Percentiles rank a stretch among this genome's conserved stretches.
Evolutionary conservation across 2,888 invertebrate genomes (phyloP).

Genomic region (Tiphia femorata): DNA sequence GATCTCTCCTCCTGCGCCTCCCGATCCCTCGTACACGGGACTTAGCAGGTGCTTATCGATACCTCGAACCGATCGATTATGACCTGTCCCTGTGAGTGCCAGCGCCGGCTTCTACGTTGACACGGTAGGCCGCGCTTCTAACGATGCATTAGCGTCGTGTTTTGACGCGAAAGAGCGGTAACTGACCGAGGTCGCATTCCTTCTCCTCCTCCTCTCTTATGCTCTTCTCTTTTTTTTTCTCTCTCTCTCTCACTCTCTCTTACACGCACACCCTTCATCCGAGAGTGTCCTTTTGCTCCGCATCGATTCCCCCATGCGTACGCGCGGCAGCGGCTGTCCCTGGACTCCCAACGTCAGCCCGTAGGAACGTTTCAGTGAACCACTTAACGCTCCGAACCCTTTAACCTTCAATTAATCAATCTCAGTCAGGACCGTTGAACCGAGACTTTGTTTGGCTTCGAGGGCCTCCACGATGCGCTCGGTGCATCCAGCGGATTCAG

Average conservation of each 20-base stretch:
- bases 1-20: no score
- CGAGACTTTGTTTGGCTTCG: slow-evolving; percentile 30
- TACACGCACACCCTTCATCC: background rate
- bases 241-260: slow-evolving; percentile 30
- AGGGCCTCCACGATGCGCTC: background rate
- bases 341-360: slow-evolving; percentile 26
- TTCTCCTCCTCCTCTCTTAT: slow-evolving; percentile 7
- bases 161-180: slow-evolving; percentile 57
- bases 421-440: slow-evolving; percentile 32
- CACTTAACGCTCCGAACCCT: slow-evolving; percentile 46
- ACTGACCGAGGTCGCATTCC: slow-evolving; percentile 48
- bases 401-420: slow-evolving; percentile 51
- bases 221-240: background rate
- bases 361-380: slow-evolving; percentile 42
- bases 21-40: no score
- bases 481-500: background rate
- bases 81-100: slow-evolving; percentile 34
- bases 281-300: background rate
- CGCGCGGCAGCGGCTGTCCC: background rate
- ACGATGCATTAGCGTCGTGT: slow-evolving; percentile 60
- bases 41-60: background rate
- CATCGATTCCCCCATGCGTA: background rate
- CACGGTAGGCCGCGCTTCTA: slow-evolving; percentile 42
- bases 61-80: slow-evolving; percentile 42
- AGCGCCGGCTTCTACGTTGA: slow-evolving; percentile 37